These are phyloP conservation scores for Danio tinwini DNA, from an alignment of 2,797 vertebrate genomes.

Conservation along the genomic window DNA sequence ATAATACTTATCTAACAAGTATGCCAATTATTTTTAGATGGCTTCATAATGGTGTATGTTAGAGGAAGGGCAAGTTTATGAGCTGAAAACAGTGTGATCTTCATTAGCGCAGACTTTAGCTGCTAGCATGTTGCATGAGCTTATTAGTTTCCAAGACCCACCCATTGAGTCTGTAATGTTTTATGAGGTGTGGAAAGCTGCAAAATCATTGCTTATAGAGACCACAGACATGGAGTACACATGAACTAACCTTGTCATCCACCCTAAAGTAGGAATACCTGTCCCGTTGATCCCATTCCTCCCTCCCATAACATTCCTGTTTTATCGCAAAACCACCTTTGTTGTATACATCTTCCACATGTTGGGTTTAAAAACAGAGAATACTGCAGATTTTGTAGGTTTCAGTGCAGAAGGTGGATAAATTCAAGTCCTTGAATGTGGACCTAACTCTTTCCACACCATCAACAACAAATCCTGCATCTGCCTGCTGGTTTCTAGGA, in stretches of 20 bases:
- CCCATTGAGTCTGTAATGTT: slow-evolving; percentile 26
- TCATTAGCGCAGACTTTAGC: slow-evolving; percentile 28
- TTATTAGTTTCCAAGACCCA: slow-evolving; percentile 35
- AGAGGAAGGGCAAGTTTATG: slow-evolving; percentile 39
- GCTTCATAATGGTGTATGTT: slow-evolving; percentile 22
- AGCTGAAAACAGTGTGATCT: slow-evolving; percentile 41
- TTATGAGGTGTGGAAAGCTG: slow-evolving; percentile 10
- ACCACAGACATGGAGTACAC: not conserved
- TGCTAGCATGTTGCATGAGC: slow-evolving; percentile 66
- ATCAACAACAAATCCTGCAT: not conserved
- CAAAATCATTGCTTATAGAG: not conserved
- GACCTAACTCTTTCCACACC: not conserved
- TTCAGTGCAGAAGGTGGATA: not conserved
- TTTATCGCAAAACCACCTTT: not conserved
- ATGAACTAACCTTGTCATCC: not conserved
- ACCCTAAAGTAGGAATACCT: not conserved
- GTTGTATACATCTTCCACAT: too few relatives aligned
- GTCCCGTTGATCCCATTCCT: not conserved
- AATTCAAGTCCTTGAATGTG: not conserved
- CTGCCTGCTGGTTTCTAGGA: not conserved
- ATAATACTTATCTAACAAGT: slow-evolving; percentile 44
- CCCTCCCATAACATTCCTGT: not conserved
- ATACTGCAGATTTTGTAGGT: not conserved
- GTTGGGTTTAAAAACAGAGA: not conserved
- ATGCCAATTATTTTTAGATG: slow-evolving; percentile 39